Evolutionary conservation across 2,888 invertebrate species (phyloP), one percentile per base, ranked within the genome.

Genomic region (Nebria salina): DNA sequence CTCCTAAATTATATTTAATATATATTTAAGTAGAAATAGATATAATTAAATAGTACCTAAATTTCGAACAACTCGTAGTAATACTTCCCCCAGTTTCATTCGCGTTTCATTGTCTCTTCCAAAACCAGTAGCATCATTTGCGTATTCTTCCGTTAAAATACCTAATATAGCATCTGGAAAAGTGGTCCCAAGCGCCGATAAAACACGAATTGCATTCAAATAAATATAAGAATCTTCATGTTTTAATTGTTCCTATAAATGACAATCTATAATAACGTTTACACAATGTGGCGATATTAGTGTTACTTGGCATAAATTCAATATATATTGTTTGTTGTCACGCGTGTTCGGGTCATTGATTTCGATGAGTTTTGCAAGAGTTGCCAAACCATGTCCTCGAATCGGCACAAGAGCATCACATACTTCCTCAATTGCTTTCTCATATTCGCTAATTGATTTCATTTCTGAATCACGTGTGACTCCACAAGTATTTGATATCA

Each of bases 191-290:
- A 97, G 89, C 1, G 93, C 90, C 8, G 94, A 92, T 74, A 97
- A 88, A 1, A 95, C 96, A 86, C 94, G 93, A 20, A 96, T 93
- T 1, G 96, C 93, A 82, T 93, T 91, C 83, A 97, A 88, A 87
- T 97, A 97, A 81, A 97, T 90, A 86, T 95, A 97, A 0, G 96
- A 94, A 86, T 97, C 97, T 11, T 92, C 89, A 85, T 96, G 92
- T 86, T 92, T 93, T 0, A 97, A 87, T 88, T 94, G 93, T 88
- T 95, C 93, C 93, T 94, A 84, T 81, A 89, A 91, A 86, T 83
- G 85, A 66, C 2, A 25, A 66, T 5, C 9, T 66, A 20, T 13
- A 66, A 66, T 66, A 66, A 13, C 66, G 7, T 66, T 20, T 66
- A 20, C 7, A 25, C 13, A 8, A 66, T 20, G 13, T 65, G 20